These are phyloP conservation scores for Dynastes tityus DNA, from an alignment of 2,888 invertebrate species.

Conservation along the genomic window DNA sequence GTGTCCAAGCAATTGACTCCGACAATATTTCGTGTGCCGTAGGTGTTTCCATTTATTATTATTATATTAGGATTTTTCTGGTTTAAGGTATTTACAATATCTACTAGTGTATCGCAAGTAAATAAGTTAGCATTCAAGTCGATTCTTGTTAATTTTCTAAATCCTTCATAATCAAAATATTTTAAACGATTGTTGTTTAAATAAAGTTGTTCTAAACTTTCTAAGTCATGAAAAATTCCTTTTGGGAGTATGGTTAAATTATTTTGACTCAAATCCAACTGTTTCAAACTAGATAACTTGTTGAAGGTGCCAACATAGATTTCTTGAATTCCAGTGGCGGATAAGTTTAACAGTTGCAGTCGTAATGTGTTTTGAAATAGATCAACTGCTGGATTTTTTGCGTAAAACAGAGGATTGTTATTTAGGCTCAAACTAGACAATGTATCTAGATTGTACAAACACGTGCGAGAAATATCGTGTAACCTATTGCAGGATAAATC, in stretches of 20 bases:
- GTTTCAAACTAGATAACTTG: background rate
- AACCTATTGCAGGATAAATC: conserved; percentile 10
- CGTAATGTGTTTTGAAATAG: background rate
- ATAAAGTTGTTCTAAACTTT: background rate
- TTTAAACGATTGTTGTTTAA: background rate
- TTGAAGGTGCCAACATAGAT: background rate
- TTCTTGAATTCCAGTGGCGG: background rate
- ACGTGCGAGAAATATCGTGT: background rate
- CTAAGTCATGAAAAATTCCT: conserved; percentile 8
- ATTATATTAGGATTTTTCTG: background rate
- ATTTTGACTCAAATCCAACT: conserved; percentile 6
- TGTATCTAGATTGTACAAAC: background rate
- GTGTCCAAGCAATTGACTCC: background rate
- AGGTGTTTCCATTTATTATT: background rate
- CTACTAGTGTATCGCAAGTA: background rate
- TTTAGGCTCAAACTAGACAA: background rate
- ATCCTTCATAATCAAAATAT: background rate
- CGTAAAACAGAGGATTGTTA: conserved; percentile 11
- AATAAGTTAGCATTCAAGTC: background rate
- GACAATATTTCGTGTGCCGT: background rate
- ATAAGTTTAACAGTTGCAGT: conserved; percentile 5
- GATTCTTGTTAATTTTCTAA: background rate
- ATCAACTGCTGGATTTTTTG: background rate
- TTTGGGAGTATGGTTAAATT: background rate
- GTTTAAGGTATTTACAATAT: background rate